Percentiles rank a stretch among this genome's conserved stretches.
Conservation (phyloP, 2,797 vertebrate species). For the Nothura maculosa region DNA sequence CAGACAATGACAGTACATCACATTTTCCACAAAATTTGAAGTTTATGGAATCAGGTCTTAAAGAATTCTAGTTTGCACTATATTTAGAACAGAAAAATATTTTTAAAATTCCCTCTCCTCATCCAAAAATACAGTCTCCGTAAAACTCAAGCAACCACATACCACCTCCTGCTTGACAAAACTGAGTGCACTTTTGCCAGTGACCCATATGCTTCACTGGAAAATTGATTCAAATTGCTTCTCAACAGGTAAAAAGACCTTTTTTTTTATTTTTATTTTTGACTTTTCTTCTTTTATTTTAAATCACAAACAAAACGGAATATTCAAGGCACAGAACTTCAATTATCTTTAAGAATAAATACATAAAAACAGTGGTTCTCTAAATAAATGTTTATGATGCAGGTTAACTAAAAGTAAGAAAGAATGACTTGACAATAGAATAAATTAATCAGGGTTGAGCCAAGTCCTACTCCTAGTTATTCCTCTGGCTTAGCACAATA, state of each 20-base stretch:
- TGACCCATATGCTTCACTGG: not conserved
- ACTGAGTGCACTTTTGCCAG: not conserved
- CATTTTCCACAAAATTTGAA: not conserved
- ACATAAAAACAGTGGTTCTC: rapidly evolving
- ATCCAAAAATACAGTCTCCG: not conserved
- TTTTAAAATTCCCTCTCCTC: not conserved
- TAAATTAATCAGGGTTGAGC: not conserved
- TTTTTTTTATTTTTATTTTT: not conserved
- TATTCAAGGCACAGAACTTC: not conserved
- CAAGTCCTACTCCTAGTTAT: not conserved
- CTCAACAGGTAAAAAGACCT: not conserved
- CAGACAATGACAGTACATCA: not conserved
- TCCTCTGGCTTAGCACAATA: not conserved
- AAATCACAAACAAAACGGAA: not conserved
- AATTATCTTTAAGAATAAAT: not conserved
- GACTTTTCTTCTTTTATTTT: not conserved
- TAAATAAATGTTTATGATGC: not conserved
- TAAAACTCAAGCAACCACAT: not conserved
- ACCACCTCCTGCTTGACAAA: not conserved
- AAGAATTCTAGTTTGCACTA: not conserved
- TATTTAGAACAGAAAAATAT: not conserved
- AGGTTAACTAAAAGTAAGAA: not conserved
- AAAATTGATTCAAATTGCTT: slow-evolving; percentile 15
- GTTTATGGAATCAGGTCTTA: not conserved
- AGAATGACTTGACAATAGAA: not conserved